Evolutionary conservation across 2,888 invertebrate species (phyloP), one percentile per base, ranked within the genome.

Genomic region (Shargacucullia verbasci): DNA sequence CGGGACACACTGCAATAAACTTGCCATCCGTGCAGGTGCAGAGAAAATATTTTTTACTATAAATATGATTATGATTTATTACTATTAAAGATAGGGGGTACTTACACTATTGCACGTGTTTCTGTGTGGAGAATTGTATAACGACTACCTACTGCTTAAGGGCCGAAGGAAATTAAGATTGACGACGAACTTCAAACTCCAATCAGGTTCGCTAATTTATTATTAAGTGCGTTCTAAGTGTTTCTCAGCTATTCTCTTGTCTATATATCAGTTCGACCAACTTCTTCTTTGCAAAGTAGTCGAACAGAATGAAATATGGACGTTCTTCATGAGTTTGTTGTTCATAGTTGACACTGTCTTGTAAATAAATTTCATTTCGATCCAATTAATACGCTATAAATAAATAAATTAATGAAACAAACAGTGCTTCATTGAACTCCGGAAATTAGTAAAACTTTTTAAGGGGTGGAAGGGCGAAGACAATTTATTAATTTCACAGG

Each of bases 101-200:
- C n/a, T n/a, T n/a, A 47, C 20, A 20, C 8, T n/a, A 29, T 20
- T 35, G 6, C 7, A 9, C 8, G 12, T 25, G 13, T 20, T 31
- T 40, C 6, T 13, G 4, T 49, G 27, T 34, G 37, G 9, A 40
- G 29, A 40, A 54, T 69, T 35, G 46, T 63, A 63, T 63, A 66
- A 57, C 57, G n/a, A 66, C 70, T 63, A 54, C 54, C 37, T 12
- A 13, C 12, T 45, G 70, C 44, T 70, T 62, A 44, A 37, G 50
- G 11, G 49, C 34, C 27, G 43, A 47, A 56, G 44, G 25, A 70
- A 66, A 48, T 57, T 57, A 63, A 70, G 70, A 66, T 70, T 27
- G 57, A 70, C 37, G 50, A 34, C 37, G 15, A 57, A 63, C 44
- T 58, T 57, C 44, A 45, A 60, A 63, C 33, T 63, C 57, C 47